phyloP scores from a whole-genome alignment of 2,113 vertebrate genomes.

The Rhadina sibilatrix region DNA sequence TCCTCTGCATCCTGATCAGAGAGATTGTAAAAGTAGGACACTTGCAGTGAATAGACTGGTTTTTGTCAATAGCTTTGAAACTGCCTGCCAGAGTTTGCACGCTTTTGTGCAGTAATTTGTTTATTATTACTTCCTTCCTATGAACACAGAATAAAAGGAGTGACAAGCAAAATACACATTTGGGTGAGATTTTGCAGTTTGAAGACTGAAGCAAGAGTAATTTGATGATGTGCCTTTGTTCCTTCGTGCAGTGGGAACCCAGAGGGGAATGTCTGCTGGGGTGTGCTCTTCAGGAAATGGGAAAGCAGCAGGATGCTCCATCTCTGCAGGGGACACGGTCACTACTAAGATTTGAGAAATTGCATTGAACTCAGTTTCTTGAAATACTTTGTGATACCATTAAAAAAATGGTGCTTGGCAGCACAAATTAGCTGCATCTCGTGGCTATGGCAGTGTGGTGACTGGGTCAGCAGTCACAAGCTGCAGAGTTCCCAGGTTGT shows the following conservation, averaged over 20 bases:
- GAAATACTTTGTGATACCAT: background rate
- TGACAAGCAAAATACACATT: slow-evolving; percentile 30
- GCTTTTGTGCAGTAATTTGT: slow-evolving; percentile 49
- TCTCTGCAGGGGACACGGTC: background rate
- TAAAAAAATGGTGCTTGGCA: background rate
- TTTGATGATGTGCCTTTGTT: background rate
- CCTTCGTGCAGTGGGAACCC: background rate
- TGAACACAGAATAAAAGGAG: slow-evolving; percentile 29
- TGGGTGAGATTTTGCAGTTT: slow-evolving; percentile 13
- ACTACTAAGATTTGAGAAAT: background rate
- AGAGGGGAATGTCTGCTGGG: background rate
- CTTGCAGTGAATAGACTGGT: background rate
- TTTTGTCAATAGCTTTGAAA: slow-evolving; percentile 56
- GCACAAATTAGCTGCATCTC: background rate
- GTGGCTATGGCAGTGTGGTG: background rate
- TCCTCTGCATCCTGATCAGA: slow-evolving; percentile 42
- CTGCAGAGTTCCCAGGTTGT: background rate
- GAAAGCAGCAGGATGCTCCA: background rate
- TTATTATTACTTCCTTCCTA: slow-evolving; percentile 68
- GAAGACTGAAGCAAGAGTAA: background rate
- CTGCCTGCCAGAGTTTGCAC: background rate
- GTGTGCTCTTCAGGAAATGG: background rate
- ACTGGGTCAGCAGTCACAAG: background rate
- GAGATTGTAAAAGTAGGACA: background rate
- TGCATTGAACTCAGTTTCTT: background rate